Conservation (phyloP, 2,888 invertebrate genomes). For the Aspidiotus destructor region DNA sequence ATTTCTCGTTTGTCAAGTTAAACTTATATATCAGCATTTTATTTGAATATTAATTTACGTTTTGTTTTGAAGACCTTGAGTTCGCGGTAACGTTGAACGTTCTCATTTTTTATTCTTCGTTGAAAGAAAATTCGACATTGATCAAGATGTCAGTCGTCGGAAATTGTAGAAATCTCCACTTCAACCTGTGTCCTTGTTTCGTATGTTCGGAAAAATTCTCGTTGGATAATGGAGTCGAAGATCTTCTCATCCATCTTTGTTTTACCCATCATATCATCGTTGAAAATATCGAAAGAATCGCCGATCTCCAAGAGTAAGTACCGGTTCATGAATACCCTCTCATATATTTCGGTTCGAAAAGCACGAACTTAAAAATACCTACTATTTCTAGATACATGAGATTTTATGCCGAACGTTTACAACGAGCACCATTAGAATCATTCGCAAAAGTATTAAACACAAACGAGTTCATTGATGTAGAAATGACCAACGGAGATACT, state of each 20-base stretch:
- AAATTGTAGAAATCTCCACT: conserved; percentile 22
- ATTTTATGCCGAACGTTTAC: conserved; percentile 11
- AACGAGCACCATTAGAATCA: conserved; percentile 13
- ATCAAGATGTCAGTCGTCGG: conserved; percentile 24
- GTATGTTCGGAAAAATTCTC: conserved; percentile 25
- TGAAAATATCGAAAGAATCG: conserved; percentile 69
- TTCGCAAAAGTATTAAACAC: too few relatives aligned
- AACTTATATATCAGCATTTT: too few relatives aligned
- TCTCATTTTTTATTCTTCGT: background rate
- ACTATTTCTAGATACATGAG: conserved; percentile 22
- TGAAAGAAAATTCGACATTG: background rate
- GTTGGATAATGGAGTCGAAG: conserved; percentile 45
- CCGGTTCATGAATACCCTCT: background rate
- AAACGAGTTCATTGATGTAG: conserved; percentile 10
- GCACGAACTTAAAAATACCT: background rate
- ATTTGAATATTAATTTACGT: too few relatives aligned
- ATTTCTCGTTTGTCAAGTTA: too few relatives aligned
- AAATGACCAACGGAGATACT: conserved; percentile 17
- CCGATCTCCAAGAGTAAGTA: conserved; percentile 58
- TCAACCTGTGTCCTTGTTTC: conserved; percentile 23
- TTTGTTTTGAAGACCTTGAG: too few relatives aligned
- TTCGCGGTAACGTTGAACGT: too few relatives aligned
- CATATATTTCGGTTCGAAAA: background rate
- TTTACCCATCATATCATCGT: conserved; percentile 69
- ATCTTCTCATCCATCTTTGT: conserved; percentile 62